Evolutionary conservation across 2,888 invertebrate genomes (phyloP).

Genomic region (Lepidocyrtoides sp.): DNA sequence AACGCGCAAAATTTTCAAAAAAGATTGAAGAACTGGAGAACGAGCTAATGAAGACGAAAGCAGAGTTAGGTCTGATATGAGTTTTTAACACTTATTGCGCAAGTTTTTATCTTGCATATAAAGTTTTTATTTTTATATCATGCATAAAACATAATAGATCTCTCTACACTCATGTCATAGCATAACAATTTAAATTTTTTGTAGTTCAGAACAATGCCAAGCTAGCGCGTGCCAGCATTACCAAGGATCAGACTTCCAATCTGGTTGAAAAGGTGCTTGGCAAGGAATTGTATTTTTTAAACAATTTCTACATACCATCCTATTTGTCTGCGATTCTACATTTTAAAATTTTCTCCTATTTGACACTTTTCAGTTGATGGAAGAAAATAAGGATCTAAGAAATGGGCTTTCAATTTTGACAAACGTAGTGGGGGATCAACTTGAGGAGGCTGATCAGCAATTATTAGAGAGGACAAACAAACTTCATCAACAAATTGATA

Average conservation of each 20-base stretch:
- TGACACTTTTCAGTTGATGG: conserved; percentile 60
- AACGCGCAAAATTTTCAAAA: background rate
- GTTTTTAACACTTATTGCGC: no score
- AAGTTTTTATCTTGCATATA: no score
- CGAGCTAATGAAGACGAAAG: conserved; percentile 64
- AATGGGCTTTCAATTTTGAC: conserved; percentile 41
- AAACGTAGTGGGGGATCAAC: conserved; percentile 24
- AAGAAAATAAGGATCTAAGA: conserved; percentile 69
- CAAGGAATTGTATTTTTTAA: no score
- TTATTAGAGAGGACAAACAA: conserved; percentile 10
- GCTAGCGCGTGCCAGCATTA: conserved; percentile 27
- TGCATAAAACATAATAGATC: no score
- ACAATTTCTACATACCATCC: background rate
- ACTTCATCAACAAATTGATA: conserved; percentile 36
- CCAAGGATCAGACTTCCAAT: conserved; percentile 35
- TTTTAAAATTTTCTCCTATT: no score
- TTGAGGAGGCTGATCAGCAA: conserved; percentile 4
- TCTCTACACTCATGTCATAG: no score
- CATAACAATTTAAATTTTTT: conserved; percentile 25
- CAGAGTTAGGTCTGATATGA: conserved; percentile 70
- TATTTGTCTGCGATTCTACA: background rate
- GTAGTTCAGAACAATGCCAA: conserved; percentile 71
- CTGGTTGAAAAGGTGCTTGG: conserved; percentile 71
- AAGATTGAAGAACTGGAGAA: conserved; percentile 66
- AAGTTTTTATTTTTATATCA: no score